Evolutionary conservation across 2,797 vertebrate species (phyloP).

Genomic region (Chrysolophus pictus): DNA sequence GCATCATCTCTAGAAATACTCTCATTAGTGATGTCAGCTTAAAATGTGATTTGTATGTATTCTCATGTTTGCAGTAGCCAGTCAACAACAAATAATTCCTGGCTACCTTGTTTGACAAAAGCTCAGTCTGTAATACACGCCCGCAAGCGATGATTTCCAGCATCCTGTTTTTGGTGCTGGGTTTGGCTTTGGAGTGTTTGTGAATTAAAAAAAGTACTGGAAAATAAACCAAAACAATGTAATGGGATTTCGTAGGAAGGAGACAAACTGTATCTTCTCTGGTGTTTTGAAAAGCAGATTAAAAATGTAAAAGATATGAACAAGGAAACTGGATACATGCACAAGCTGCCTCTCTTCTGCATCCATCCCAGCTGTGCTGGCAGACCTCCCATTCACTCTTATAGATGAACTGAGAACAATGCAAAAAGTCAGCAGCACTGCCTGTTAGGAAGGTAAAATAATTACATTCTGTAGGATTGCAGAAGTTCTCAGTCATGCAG

Average conservation of each 20-base stretch:
- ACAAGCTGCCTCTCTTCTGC: background rate
- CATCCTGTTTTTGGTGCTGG: constrained; percentile 2
- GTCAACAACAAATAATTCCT: constrained; percentile 38
- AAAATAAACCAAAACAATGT: constrained; percentile 1
- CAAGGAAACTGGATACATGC: constrained; percentile 43
- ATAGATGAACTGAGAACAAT: background rate
- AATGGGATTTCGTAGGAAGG: constrained; percentile 12
- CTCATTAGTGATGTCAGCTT: background rate
- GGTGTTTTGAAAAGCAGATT: constrained; percentile 48
- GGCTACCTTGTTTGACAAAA: background rate
- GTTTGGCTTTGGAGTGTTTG: constrained; percentile 30
- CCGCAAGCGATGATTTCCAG: background rate
- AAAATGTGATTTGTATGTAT: background rate
- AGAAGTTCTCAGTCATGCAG: constrained; percentile 5
- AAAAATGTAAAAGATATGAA: constrained; percentile 69
- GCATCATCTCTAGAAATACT: background rate
- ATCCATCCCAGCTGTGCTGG: constrained; percentile 33
- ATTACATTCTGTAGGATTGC: background rate
- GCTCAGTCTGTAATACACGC: background rate
- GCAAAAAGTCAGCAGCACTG: background rate
- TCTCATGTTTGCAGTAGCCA: background rate
- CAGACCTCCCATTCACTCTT: constrained; percentile 20
- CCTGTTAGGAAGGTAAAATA: constrained; percentile 9
- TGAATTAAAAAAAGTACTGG: constrained; percentile 4
- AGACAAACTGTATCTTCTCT: constrained; percentile 9